Evolutionary conservation across 2,113 vertebrate species (phyloP).

Genomic region (Oryzias melastigma): DNA sequence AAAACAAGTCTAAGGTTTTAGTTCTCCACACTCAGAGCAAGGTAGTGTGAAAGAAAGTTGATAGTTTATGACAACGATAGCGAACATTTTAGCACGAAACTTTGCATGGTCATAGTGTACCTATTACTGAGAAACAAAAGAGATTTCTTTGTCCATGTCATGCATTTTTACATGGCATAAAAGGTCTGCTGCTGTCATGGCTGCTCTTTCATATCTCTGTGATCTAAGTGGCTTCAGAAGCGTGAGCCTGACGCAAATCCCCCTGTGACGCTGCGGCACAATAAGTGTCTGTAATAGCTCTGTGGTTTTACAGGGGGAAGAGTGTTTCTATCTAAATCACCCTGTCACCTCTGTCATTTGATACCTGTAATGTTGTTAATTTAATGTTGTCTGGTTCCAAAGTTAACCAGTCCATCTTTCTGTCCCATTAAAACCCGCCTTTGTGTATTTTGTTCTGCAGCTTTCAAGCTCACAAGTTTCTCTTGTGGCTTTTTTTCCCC

Average conservation of each 20-base stretch:
- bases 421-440: not conserved
- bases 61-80: slow-evolving; percentile 1
- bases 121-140: slow-evolving; percentile 41
- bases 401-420: slow-evolving; percentile 14
- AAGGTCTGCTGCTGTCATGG: slow-evolving; percentile 43
- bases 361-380: slow-evolving; percentile 22
- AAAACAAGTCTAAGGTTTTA: slow-evolving; percentile 66
- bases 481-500: slow-evolving; percentile 2
- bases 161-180: slow-evolving; percentile 50
- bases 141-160: slow-evolving; percentile 40
- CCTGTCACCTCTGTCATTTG: slow-evolving; percentile 37
- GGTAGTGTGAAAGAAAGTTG: not conserved
- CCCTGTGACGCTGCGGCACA: slow-evolving; percentile 40
- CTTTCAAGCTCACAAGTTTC: not conserved
- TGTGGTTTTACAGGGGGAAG: slow-evolving; percentile 37
- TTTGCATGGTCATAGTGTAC: slow-evolving; percentile 38
- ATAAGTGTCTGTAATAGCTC: slow-evolving; percentile 45
- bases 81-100: not conserved
- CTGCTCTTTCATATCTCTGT: slow-evolving; percentile 51
- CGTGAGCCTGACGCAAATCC: slow-evolving; percentile 50
- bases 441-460: slow-evolving; percentile 3
- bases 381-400: slow-evolving; percentile 32
- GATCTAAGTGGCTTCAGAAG: slow-evolving; percentile 52
- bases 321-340: slow-evolving; percentile 44
- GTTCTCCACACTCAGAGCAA: slow-evolving; percentile 32